A percentile compares a stretch with the other conserved stretches of the same genome.
phyloP scores from a whole-genome alignment of 2,113 vertebrate species.

The Sialia sialis region DNA sequence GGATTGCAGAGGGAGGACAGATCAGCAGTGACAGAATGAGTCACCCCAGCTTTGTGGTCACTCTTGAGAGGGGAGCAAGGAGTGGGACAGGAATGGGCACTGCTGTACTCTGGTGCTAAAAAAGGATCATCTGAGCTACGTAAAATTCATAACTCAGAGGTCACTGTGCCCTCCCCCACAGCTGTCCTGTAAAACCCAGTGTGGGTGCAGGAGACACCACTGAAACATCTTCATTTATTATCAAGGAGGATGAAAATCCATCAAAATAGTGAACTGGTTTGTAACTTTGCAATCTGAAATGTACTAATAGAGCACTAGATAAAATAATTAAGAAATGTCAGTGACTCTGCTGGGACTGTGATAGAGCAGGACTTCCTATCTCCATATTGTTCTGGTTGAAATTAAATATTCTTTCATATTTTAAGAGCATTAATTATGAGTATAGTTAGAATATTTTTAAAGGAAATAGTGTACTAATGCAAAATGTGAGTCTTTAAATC shows the following conservation, averaged over 20 bases:
- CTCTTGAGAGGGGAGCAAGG: neutral
- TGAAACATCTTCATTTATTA: neutral
- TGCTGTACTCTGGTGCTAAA: neutral
- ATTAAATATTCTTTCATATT: neutral
- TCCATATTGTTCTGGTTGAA: neutral
- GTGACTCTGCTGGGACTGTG: neutral
- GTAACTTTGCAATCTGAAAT: neutral
- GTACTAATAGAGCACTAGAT: neutral
- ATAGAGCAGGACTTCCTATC: neutral
- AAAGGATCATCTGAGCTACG: neutral
- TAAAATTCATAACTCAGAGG: neutral
- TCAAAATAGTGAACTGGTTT: neutral
- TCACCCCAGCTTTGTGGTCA: constrained; percentile 16
- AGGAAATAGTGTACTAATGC: neutral
- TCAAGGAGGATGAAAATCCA: neutral
- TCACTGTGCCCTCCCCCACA: neutral
- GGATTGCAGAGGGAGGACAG: neutral
- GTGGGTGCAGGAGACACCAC: neutral
- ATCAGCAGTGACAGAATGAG: constrained; percentile 11
- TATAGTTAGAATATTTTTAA: neutral
- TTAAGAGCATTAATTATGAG: neutral
- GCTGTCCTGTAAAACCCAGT: accelerated
- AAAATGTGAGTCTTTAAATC: neutral
- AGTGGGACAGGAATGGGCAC: neutral
- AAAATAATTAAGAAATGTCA: neutral